These are phyloP conservation scores for Gnathonemus echidnorhynchus DNA, from an alignment of 2,113 vertebrate genomes.

Conservation along the genomic window DNA sequence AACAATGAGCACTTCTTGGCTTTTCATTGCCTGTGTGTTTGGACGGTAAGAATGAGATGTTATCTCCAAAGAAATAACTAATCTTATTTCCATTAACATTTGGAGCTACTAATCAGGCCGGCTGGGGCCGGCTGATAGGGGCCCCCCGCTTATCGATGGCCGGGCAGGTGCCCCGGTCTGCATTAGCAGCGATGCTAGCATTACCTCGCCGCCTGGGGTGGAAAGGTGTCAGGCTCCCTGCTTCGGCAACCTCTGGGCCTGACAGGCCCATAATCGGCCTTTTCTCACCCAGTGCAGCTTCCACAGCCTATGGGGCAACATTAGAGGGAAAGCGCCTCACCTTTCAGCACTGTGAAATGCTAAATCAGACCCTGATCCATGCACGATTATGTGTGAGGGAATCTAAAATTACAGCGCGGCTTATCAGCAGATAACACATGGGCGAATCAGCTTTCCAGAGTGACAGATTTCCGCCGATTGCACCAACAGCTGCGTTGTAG, in stretches of 20 bases:
- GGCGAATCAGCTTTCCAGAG: conserved; percentile 62
- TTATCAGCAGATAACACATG: conserved; percentile 72
- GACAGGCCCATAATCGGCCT: conserved; percentile 52
- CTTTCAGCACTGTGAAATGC: conserved; percentile 62
- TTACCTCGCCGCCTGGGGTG: conserved; percentile 46
- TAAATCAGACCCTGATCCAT: conserved; percentile 70
- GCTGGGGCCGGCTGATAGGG: conserved; percentile 63
- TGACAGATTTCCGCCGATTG: conserved; percentile 59
- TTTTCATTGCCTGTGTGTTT: conserved; percentile 12
- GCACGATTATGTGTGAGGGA: conserved; percentile 67
- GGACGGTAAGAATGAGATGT: conserved; percentile 9
- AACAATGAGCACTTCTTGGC: conserved; percentile 12
- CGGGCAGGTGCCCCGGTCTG: conserved; percentile 43
- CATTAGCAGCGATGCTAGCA: conserved; percentile 55
- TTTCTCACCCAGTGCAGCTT: conserved; percentile 55
- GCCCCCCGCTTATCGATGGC: conserved; percentile 53
- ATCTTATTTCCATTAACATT: conserved; percentile 33
- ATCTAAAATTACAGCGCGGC: conserved; percentile 59
- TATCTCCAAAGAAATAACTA: conserved; percentile 24
- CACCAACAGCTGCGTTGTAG: conserved; percentile 67
- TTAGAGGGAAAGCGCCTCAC: conserved; percentile 62
- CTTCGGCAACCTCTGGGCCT: conserved; percentile 52
- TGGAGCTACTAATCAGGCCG: conserved; percentile 44
- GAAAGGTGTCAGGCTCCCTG: conserved; percentile 54
- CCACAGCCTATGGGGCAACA: conserved; percentile 42